Percentiles rank a stretch among this genome's conserved stretches.
phyloP scores from a whole-genome alignment of 1,140 invertebrate genomes.

The Drosophila teissieri region DNA sequence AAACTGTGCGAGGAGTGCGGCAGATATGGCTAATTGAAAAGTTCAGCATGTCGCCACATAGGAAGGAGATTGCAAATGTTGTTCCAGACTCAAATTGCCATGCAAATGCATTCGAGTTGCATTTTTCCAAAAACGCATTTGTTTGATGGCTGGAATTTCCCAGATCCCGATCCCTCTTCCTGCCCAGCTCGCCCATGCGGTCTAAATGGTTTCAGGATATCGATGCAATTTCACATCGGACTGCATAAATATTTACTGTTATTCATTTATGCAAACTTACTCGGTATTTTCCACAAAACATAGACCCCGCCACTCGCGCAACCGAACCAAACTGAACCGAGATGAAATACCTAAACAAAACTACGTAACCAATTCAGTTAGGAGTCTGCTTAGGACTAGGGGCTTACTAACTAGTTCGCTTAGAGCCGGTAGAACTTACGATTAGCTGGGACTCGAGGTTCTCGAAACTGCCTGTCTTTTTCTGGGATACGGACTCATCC shows the following conservation, averaged over 20 bases:
- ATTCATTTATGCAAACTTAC: conserved; percentile 70
- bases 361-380: conserved; percentile 22
- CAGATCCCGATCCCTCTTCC: not conserved
- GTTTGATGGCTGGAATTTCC: conserved; percentile 34
- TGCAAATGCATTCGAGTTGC: conserved; percentile 45
- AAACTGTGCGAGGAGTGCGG: conserved; percentile 9
- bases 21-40: conserved; percentile 47
- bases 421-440: conserved; percentile 71
- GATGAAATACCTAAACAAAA: conserved; percentile 11
- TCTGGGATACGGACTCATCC: conserved; percentile 31
- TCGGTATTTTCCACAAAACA: conserved; percentile 29
- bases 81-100: conserved; percentile 45
- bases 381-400: conserved; percentile 31
- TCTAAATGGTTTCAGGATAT: conserved; percentile 48
- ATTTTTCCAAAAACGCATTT: conserved; percentile 40
- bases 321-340: conserved; percentile 4
- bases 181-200: conserved; percentile 18
- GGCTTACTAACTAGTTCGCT: conserved; percentile 63
- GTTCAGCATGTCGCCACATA: conserved; percentile 24
- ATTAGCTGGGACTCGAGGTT: conserved; percentile 34
- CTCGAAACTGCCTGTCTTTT: conserved; percentile 21
- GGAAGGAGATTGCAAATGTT: conserved; percentile 37
- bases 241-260: conserved; percentile 71
- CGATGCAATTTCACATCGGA: conserved; percentile 63
- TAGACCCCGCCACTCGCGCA: not conserved